These are phyloP conservation scores for Lathronympha strigana DNA, from an alignment of 2,888 invertebrate species.

Conservation along the genomic window DNA sequence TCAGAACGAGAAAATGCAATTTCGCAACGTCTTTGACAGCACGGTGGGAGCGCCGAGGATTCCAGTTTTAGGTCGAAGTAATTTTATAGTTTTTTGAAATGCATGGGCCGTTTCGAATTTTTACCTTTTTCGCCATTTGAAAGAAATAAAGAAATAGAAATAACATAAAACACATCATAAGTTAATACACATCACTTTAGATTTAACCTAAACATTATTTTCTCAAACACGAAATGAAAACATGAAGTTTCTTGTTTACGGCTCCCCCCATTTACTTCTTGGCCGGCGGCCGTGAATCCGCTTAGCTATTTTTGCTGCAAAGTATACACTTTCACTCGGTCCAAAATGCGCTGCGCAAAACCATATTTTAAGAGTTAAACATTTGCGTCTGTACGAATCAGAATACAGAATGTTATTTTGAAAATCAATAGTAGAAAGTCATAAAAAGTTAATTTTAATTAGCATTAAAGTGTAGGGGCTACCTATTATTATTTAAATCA, in stretches of 20 bases:
- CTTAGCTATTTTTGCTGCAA: too few relatives aligned
- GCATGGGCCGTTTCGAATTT: not conserved
- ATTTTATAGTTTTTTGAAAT: not conserved
- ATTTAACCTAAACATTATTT: too few relatives aligned
- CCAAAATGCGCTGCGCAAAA: not conserved
- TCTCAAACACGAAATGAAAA: too few relatives aligned
- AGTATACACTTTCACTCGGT: too few relatives aligned
- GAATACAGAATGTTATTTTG: not conserved
- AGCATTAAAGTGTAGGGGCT: not conserved
- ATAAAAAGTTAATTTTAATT: not conserved
- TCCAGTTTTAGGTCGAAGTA: slow-evolving; percentile 2
- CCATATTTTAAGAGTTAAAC: not conserved
- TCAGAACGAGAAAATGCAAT: slow-evolving; percentile 34
- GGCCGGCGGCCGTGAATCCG: too few relatives aligned
- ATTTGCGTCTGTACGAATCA: not conserved
- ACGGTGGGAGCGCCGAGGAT: not conserved
- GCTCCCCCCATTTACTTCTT: too few relatives aligned
- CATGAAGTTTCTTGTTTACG: too few relatives aligned
- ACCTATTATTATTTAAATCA: not conserved
- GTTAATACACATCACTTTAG: too few relatives aligned
- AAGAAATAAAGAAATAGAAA: too few relatives aligned
- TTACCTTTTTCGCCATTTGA: too few relatives aligned
- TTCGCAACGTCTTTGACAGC: slow-evolving; percentile 15
- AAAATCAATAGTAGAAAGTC: not conserved
- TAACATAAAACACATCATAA: too few relatives aligned